Evolutionary conservation across 2,888 invertebrate species (phyloP).

Genomic region (Agrotis ipsilon): DNA sequence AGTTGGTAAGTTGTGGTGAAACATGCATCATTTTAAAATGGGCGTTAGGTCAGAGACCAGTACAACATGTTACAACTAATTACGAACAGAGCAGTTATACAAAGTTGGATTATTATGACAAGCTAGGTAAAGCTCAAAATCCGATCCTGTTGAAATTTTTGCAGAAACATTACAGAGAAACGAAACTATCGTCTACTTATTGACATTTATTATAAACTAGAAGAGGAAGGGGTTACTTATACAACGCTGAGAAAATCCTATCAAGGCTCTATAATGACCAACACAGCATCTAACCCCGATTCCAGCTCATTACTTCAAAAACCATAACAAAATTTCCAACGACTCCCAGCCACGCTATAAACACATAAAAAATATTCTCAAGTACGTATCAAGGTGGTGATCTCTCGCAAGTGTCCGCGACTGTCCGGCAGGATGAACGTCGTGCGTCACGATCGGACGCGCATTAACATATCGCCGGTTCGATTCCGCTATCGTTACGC

Average conservation of each 20-base stretch:
- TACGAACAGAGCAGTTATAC: background rate
- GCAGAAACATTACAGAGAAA: background rate
- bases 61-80: too few species aligned
- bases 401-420: conserved; percentile 79
- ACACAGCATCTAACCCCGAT: conserved; percentile 24
- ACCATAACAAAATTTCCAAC: conserved; percentile 52
- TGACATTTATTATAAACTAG: too few species aligned
- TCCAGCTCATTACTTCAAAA: conserved; percentile 48
- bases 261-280: background rate
- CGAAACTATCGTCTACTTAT: background rate
- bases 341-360: conserved; percentile 59
- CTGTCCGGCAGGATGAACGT: conserved; percentile 84
- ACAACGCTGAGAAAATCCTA: too few species aligned
- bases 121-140: background rate
- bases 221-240: too few species aligned
- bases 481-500: conserved; percentile 83
- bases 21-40: background rate
- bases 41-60: background rate
- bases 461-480: conserved; percentile 89
- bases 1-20: background rate
- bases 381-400: conserved; percentile 66
- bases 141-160: too few species aligned
- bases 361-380: conserved; percentile 67
- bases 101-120: background rate
- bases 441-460: conserved; percentile 90